Percentiles rank a stretch among this genome's conserved stretches.
phyloP scores from a whole-genome alignment of 2,113 vertebrate species.

The Megaptera novaeangliae region DNA sequence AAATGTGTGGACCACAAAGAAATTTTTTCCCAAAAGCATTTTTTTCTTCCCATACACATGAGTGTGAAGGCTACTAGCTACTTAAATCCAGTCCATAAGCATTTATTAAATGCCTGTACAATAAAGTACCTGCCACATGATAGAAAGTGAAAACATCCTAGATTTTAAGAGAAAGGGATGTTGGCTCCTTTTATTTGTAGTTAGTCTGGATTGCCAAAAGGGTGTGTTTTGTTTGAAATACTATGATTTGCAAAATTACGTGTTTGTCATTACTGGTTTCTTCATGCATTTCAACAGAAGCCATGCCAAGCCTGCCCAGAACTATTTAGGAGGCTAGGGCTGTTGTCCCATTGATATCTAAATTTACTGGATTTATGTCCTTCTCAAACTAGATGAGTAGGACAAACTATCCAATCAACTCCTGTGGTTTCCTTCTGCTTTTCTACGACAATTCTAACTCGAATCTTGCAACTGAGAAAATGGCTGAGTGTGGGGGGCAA shows the following conservation, averaged over 20 bases:
- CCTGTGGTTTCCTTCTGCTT: not conserved
- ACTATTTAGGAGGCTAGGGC: not conserved
- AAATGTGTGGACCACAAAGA: not conserved
- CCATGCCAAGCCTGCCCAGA: not conserved
- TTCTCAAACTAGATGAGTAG: not conserved
- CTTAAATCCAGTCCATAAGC: not conserved
- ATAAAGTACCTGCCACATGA: not conserved
- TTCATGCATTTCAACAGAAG: not conserved
- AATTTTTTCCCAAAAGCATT: not conserved
- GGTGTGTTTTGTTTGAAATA: constrained; percentile 63
- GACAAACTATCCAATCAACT: not conserved
- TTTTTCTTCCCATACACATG: not conserved
- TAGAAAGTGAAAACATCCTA: constrained; percentile 6
- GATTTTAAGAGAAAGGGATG: constrained; percentile 5
- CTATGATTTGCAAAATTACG: constrained; percentile 51
- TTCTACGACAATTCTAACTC: not conserved
- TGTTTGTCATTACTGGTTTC: constrained; percentile 17
- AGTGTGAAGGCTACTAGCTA: not conserved
- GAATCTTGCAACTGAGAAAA: not conserved
- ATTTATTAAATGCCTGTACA: not conserved
- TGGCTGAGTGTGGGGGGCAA: not conserved
- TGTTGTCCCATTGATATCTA: not conserved
- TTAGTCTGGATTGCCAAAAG: constrained; percentile 33
- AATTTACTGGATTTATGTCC: not conserved
- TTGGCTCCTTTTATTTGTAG: not conserved